Evolutionary conservation across 2,888 invertebrate species (phyloP).

Genomic region (Ormyrus rosae): DNA sequence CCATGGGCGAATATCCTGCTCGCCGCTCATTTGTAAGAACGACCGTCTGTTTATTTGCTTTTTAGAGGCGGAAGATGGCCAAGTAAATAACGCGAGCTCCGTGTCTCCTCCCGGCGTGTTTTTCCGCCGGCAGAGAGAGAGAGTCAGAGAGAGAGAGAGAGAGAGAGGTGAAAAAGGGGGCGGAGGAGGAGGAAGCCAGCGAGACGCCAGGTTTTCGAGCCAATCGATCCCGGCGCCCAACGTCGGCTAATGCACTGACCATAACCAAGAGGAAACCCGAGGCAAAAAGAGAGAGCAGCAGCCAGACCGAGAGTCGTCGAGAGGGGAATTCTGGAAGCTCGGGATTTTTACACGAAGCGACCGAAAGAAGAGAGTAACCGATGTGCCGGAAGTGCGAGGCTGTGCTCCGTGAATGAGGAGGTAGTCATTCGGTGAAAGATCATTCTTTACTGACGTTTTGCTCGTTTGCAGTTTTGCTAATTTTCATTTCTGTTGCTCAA

Average conservation of each 20-base stretch:
- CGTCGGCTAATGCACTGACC: conserved; percentile 22
- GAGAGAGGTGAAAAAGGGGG: conserved; percentile 7
- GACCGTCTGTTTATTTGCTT: neutral
- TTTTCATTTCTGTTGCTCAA: neutral
- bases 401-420: conserved; percentile 36
- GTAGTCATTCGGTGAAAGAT: conserved; percentile 34
- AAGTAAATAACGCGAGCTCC: neutral
- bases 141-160: neutral
- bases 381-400: conserved; percentile 22
- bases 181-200: conserved; percentile 2
- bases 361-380: neutral
- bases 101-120: neutral
- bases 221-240: conserved; percentile 32
- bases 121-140: neutral
- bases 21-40: neutral
- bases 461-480: neutral
- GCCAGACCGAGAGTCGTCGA: too few species aligned
- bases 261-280: neutral
- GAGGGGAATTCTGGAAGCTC: neutral
- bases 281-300: too few species aligned
- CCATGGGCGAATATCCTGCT: neutral
- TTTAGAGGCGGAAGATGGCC: neutral
- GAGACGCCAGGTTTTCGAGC: neutral
- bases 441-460: neutral
- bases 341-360: neutral